These are phyloP conservation scores for Chrysemys picta DNA, from an alignment of 2,113 vertebrate species.

Conservation along the genomic window DNA sequence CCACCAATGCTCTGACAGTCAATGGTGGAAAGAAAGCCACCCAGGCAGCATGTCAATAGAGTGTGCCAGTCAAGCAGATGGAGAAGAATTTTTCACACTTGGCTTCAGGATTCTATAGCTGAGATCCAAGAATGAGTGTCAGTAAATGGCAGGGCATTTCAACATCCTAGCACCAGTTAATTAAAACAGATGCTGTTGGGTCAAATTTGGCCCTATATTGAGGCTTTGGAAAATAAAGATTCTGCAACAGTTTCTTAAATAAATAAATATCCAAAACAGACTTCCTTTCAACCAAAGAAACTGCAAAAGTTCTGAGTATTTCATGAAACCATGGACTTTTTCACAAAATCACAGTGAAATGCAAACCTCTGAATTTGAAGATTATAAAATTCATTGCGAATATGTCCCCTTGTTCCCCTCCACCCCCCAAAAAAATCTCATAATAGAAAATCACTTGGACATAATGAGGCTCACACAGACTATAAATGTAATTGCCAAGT, in stretches of 20 bases:
- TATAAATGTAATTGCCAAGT: neutral
- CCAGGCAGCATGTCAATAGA: neutral
- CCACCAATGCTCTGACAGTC: neutral
- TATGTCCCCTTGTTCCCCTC: neutral
- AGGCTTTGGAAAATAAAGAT: constrained; percentile 1
- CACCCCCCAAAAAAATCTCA: neutral
- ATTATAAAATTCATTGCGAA: neutral
- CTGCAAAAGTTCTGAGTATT: neutral
- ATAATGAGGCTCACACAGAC: neutral
- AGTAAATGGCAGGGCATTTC: neutral
- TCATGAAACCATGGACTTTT: neutral
- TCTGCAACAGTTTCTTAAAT: neutral
- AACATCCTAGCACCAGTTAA: neutral
- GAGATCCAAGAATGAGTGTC: constrained; percentile 7
- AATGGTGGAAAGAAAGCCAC: constrained; percentile 13
- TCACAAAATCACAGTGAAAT: neutral
- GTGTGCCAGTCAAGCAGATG: neutral
- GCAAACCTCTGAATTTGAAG: neutral
- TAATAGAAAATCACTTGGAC: neutral
- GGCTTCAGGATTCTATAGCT: neutral
- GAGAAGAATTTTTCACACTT: constrained; percentile 21
- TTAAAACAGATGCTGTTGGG: neutral
- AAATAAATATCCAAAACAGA: neutral
- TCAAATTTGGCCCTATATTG: constrained; percentile 12
- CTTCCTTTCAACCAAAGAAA: neutral